phyloP scores from a whole-genome alignment of 2,113 vertebrate genomes.

The Oreocharis arfaki region DNA sequence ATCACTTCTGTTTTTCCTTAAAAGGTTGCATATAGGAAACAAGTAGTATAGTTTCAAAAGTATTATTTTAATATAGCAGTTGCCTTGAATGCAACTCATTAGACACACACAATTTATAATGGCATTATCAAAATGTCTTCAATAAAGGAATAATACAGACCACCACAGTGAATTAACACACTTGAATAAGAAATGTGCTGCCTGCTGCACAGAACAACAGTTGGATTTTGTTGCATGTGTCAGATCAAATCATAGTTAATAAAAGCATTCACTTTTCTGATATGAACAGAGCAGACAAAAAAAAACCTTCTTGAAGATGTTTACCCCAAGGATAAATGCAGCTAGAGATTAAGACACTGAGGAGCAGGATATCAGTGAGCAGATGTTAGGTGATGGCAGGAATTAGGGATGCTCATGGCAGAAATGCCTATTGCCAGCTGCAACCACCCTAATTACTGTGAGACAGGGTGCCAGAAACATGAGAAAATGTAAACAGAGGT shows the following conservation, averaged over 20 bases:
- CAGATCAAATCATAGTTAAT: slow-evolving; percentile 6
- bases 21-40: not conserved
- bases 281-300: slow-evolving; percentile 9
- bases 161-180: slow-evolving; percentile 1
- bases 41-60: not conserved
- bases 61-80: not conserved
- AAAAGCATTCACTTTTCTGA: not conserved
- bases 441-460: not conserved
- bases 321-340: slow-evolving; percentile 11
- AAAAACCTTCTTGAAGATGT: not conserved
- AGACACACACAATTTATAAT: not conserved
- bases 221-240: not conserved
- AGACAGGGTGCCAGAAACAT: not conserved
- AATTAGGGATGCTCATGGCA: not conserved
- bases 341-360: not conserved
- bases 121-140: not conserved
- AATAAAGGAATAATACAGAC: not conserved
- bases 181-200: not conserved
- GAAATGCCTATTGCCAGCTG: not conserved
- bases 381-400: slow-evolving; percentile 27
- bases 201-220: not conserved
- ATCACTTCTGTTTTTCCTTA: not conserved
- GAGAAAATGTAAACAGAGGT: not conserved
- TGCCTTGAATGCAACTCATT: not conserved
- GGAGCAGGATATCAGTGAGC: not conserved